Base-by-base conservation (phyloP, 2,797 vertebrate species). In the Gallinago solitaria region DNA sequence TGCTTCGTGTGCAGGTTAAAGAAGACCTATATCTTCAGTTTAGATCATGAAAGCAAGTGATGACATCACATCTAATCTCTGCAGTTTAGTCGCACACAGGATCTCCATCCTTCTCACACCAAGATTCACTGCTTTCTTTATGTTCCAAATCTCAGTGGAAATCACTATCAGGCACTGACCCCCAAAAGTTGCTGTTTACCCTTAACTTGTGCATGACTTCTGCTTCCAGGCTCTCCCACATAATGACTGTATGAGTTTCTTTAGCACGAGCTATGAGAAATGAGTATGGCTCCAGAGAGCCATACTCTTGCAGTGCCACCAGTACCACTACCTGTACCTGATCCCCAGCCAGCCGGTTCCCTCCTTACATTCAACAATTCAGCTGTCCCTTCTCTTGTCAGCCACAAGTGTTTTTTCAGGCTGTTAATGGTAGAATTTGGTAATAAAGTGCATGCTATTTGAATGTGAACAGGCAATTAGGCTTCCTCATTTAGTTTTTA, bases 401-500 rank as follows among this genome's bases (percentile, higher is more conserved):
- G 57, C 35, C 37, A 59, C 78, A 78, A 80, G 61, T 65, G 54
- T 14, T 37, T 90, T 80, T 73, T 79, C 8, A 9, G 56, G 43
- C 67, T 86, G 35, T 41, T 93, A 95, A 82, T 74, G 73, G 76
- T 87, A 10, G 51, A 63, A 82, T 89, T 91, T 87, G 79, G 89
- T 84, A 93, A 96, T 96, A 86, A 96, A 96, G 87, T 82, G 41
- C 74, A 88, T 19, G 51, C 61, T 91, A 92, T 54, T 84, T 85
- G 69, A 91, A 85, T 94, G 48, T 77, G 80, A 95, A 87, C 76
- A 91, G 89, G 85, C 89, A 92, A 90, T 96, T 85, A 97, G 81
- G 64, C 39, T 93, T 95, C 35, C 61, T 93, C 61, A 93, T 82
- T 95, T 89, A 19, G 20, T 67, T 96, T 95, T 95, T 35, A 93